A percentile compares a stretch with the other conserved stretches of the same genome.
phyloP scores from a whole-genome alignment of 1,140 invertebrate genomes.

The Globodera rostochiensis region DNA sequence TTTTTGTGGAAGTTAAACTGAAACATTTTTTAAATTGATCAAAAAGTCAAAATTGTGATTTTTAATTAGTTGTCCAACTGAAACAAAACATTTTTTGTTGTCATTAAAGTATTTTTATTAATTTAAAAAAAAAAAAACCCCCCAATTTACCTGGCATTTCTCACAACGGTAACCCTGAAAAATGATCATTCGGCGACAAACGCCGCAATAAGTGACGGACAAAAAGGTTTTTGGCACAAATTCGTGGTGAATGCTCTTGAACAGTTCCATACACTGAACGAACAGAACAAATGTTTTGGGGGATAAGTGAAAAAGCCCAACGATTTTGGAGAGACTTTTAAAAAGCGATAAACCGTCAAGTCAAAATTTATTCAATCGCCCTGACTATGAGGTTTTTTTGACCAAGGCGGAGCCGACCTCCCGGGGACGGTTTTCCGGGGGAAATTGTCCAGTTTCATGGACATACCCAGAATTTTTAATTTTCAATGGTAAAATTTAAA shows the following conservation, averaged over 20 bases:
- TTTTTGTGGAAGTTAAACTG: slow-evolving; percentile 51
- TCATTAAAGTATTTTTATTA: no score
- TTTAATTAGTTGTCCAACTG: not conserved
- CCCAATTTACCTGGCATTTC: slow-evolving; percentile 21
- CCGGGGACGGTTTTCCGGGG: no score
- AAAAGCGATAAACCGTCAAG: no score
- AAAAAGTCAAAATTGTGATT: not conserved
- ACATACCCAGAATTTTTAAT: no score
- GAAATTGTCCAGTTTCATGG: no score
- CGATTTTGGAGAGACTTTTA: no score
- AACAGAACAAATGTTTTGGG: not conserved
- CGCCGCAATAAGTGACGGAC: slow-evolving; percentile 50
- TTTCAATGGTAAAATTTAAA: no score
- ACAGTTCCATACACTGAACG: slow-evolving; percentile 46
- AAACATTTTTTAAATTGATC: not conserved
- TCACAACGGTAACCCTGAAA: slow-evolving; percentile 47
- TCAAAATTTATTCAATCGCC: no score
- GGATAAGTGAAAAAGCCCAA: no score
- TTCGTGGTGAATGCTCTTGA: slow-evolving; percentile 53
- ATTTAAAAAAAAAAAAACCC: no score
- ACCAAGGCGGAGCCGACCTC: no score
- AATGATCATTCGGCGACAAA: slow-evolving; percentile 49
- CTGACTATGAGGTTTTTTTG: no score
- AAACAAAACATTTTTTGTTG: not conserved
- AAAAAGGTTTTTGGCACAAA: slow-evolving; percentile 53